Conservation (phyloP, 2,113 vertebrate species). For the Uria lomvia region DNA sequence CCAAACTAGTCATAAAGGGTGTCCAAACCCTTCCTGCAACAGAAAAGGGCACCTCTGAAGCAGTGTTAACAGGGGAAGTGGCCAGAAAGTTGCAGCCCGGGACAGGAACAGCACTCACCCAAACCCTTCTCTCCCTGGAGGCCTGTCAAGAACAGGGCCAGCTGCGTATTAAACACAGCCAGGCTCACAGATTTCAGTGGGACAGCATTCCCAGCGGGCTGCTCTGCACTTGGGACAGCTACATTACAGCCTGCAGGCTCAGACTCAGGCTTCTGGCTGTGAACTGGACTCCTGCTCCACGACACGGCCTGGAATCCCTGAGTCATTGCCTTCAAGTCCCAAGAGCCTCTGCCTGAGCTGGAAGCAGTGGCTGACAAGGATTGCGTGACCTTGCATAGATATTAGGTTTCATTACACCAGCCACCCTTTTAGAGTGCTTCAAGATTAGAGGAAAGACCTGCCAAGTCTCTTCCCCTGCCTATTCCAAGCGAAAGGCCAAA, state of each 20-base stretch:
- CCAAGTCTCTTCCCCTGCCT: conserved; percentile 7
- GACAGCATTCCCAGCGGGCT: not conserved
- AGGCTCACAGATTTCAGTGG: not conserved
- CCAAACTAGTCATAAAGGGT: too few relatives aligned
- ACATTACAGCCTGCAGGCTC: not conserved
- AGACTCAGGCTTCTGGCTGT: not conserved
- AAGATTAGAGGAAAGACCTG: conserved; percentile 2
- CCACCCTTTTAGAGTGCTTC: not conserved
- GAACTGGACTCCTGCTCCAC: not conserved
- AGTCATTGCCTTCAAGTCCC: conserved; percentile 22
- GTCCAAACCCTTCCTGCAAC: too few relatives aligned
- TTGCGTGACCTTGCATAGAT: conserved; percentile 45
- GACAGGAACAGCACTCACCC: not conserved
- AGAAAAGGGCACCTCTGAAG: too few relatives aligned
- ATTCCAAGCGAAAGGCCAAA: not conserved
- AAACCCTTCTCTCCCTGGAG: not conserved
- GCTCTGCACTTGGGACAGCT: not conserved
- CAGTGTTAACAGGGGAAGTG: too few relatives aligned
- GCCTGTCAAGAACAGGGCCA: not conserved
- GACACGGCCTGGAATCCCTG: conserved; percentile 1
- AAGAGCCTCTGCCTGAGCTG: not conserved
- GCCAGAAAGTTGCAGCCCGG: too few relatives aligned
- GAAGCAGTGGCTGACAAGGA: conserved; percentile 28
- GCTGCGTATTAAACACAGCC: not conserved
- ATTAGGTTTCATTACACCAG: conserved; percentile 28